These are phyloP conservation scores for Elanus axillaris DNA, from an alignment of 2,113 vertebrate species.

Conservation along the genomic window DNA sequence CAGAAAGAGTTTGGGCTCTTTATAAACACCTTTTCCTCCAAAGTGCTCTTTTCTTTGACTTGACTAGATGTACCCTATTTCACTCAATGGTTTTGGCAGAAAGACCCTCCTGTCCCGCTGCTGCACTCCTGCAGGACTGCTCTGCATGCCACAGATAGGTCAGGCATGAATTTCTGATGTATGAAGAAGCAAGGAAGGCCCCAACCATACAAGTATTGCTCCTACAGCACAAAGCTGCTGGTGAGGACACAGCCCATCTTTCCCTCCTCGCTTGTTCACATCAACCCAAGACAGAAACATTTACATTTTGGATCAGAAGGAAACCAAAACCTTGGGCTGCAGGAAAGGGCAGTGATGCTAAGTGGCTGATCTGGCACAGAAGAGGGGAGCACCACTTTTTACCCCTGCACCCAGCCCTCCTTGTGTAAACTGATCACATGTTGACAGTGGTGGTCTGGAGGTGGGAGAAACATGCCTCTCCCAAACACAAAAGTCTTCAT, in stretches of 20 bases:
- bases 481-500: neutral
- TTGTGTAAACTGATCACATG: rapidly evolving
- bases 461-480: neutral
- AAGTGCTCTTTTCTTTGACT: neutral
- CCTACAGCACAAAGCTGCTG: neutral
- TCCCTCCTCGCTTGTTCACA: neutral
- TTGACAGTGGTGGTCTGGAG: neutral
- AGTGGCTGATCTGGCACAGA: neutral
- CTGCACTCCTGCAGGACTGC: neutral
- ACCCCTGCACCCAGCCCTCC: neutral
- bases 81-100: neutral
- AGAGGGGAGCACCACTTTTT: neutral
- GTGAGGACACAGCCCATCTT: neutral
- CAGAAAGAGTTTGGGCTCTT: neutral
- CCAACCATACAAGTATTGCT: rapidly evolving
- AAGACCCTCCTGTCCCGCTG: neutral
- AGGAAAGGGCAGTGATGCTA: neutral
- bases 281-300: neutral
- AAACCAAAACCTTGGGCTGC: neutral
- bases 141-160: neutral
- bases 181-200: neutral
- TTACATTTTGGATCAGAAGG: neutral
- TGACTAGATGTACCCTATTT: neutral
- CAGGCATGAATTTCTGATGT: neutral
- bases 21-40: neutral